A percentile compares a stretch with the other conserved stretches of the same genome.
Conservation (phyloP, 1,140 invertebrate species). For the Parapsyche elsis region DNA sequence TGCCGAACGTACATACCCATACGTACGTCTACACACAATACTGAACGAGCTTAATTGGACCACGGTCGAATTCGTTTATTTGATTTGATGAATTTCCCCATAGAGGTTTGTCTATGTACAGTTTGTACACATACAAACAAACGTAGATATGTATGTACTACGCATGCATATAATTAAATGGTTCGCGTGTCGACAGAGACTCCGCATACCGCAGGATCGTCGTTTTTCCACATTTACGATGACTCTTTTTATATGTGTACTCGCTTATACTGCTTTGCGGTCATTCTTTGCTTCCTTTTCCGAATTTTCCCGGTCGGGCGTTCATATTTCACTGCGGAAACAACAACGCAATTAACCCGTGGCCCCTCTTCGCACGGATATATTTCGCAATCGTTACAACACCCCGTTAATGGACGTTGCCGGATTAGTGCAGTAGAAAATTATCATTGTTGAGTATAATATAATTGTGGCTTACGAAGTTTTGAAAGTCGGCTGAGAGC, state of each 20-base stretch:
- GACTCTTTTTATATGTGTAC: too few relatives aligned
- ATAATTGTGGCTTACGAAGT: too few relatives aligned
- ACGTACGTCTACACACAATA: background rate
- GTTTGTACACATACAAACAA: background rate
- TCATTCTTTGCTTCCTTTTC: background rate
- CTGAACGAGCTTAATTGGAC: background rate
- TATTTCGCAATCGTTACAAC: too few relatives aligned
- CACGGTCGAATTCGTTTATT: constrained; percentile 13
- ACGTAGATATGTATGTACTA: background rate
- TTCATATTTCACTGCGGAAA: constrained; percentile 16
- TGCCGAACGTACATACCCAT: background rate
- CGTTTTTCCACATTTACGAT: background rate
- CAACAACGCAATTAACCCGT: constrained; percentile 18
- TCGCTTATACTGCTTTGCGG: background rate
- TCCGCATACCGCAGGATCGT: background rate
- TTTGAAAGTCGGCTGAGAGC: too few relatives aligned
- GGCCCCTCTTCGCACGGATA: too few relatives aligned
- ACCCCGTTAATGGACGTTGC: too few relatives aligned
- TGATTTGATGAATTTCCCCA: background rate
- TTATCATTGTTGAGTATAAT: too few relatives aligned
- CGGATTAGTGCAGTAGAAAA: too few relatives aligned
- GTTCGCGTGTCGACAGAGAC: constrained; percentile 7
- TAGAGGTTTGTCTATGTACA: background rate
- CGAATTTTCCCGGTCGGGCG: background rate
- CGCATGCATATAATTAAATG: constrained; percentile 35